These are phyloP conservation scores for Laothoe populi DNA, from an alignment of 2,888 invertebrate species.

Conservation along the genomic window DNA sequence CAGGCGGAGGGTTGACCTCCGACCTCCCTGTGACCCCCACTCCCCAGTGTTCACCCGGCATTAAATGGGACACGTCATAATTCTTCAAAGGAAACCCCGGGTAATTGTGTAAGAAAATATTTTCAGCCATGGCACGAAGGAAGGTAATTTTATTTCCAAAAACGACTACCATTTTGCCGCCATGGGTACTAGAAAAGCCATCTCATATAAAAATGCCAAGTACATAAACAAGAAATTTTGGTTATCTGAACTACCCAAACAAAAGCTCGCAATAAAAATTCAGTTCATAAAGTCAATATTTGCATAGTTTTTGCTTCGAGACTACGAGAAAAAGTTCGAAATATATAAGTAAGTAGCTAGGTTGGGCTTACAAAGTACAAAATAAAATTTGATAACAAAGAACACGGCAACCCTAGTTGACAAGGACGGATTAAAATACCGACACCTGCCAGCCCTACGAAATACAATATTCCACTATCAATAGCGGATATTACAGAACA, in stretches of 20 bases:
- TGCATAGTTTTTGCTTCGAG: too few relatives aligned
- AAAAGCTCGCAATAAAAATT: too few relatives aligned
- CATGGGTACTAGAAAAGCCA: too few relatives aligned
- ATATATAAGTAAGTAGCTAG: too few relatives aligned
- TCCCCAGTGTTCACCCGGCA: neutral
- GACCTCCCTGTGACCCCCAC: neutral
- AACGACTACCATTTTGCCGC: neutral
- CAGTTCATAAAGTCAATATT: too few relatives aligned
- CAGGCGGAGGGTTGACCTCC: neutral
- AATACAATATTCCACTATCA: constrained; percentile 17
- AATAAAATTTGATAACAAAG: neutral
- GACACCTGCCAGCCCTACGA: constrained; percentile 15
- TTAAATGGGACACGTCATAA: constrained; percentile 5
- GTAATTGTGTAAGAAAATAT: neutral
- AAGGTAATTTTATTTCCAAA: neutral
- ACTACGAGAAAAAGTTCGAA: too few relatives aligned
- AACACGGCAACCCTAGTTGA: neutral
- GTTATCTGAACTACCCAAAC: too few relatives aligned
- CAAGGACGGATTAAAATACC: neutral
- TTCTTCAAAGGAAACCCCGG: neutral
- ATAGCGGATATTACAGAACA: constrained; percentile 2
- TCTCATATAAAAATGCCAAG: too few relatives aligned
- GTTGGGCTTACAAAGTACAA: neutral
- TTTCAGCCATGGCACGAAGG: too few relatives aligned
- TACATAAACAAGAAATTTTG: too few relatives aligned